phyloP scores from a whole-genome alignment of 2,797 vertebrate species.

The Eulemur mongoz region DNA sequence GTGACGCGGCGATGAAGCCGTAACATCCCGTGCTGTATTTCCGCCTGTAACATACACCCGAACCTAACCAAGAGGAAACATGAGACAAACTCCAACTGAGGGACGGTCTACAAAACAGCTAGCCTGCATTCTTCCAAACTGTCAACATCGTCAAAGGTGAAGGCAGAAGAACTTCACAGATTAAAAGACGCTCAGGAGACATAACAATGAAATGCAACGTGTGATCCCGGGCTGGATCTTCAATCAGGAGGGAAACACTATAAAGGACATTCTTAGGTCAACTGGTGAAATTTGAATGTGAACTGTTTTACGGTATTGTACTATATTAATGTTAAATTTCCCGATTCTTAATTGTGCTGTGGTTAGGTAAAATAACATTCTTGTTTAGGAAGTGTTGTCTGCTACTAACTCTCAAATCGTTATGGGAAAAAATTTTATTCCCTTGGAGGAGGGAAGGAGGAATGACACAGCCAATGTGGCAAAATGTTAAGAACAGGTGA shows the following conservation, averaged over 20 bases:
- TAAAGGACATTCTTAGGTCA: background rate
- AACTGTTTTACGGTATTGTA: background rate
- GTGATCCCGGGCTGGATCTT: no score
- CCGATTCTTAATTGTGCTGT: accelerated
- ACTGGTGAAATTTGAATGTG: accelerated
- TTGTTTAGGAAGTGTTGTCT: accelerated
- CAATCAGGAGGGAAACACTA: background rate
- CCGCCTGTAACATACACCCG: background rate
- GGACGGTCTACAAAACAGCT: accelerated
- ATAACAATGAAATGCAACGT: background rate
- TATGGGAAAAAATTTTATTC: background rate
- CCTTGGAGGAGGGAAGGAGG: background rate
- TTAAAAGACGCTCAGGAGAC: background rate
- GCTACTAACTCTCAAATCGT: background rate
- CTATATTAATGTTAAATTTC: accelerated
- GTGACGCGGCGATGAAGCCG: background rate
- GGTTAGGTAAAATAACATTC: background rate
- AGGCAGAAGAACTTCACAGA: background rate
- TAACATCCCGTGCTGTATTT: background rate
- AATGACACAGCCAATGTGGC: background rate
- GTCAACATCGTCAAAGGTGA: background rate
- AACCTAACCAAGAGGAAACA: background rate
- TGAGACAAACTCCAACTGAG: background rate
- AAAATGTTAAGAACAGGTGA: background rate
- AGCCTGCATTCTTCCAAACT: no score